Evolutionary conservation across 2,113 vertebrate species (phyloP), one percentile per base, ranked within the genome.

Genomic region (Ranitomeya variabilis): DNA sequence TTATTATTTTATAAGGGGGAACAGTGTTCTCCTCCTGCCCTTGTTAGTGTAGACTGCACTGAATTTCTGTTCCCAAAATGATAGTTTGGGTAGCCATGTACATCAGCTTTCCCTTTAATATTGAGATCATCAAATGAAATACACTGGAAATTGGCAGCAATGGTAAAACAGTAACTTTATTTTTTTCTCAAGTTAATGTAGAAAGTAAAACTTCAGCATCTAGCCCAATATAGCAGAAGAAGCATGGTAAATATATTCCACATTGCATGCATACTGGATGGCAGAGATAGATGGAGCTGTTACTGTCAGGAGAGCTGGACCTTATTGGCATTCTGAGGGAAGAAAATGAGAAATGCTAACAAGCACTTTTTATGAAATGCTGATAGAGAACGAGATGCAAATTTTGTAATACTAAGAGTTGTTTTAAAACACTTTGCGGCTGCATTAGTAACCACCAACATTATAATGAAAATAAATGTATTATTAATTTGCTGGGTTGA

Each of bases 401-500:
- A 31, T 59, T 80, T 80, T 59, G 54, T 23, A 80, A 80, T 60
- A 59, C 78, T 37, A 57, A 57, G 55, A 81, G 8, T 19, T 37
- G 31, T 81, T 60, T 60, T 81, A 80, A 26, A 60, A 80, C 54
- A 60, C 23, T 80, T 80, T 80, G 78, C 11, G 55, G 78, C n/a
- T 81, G 31, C 79, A 81, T 79, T 79, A 79, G 8, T 57, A 79
- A 79, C 52, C 51, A 81, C 59, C 9, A 31, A 31, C 23, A 80
- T 81, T 37, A 12, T 60, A 81, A 81, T 81, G 57, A 60, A 62
- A 81, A 81, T 81, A 81, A 81, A 81, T 81, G 23, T 60, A 60
- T 81, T 81, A 80, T 62, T 81, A 37, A 81, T 81, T 81, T 59
- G 77, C 77, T 79, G 21, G 51, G 52, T n/a, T 79, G 77, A 81